Evolutionary conservation across 2,113 vertebrate species (phyloP).

Genomic region (Pelecanoides urinatrix): DNA sequence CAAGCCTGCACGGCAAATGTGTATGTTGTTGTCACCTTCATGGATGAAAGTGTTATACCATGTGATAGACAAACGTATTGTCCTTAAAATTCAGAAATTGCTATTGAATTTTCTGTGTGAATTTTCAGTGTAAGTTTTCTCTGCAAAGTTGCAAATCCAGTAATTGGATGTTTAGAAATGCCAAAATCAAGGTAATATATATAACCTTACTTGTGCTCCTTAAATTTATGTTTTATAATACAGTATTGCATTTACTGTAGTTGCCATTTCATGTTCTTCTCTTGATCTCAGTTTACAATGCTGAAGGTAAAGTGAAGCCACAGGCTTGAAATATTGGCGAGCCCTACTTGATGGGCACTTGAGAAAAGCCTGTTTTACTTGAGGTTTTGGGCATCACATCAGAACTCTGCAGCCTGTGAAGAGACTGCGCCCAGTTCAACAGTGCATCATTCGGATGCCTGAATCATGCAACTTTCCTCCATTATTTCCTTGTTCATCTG

Average conservation of each 20-base stretch:
- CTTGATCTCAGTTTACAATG: not conserved
- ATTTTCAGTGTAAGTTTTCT: not conserved
- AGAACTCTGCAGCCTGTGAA: not conserved
- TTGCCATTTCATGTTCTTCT: not conserved
- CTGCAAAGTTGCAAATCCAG: not conserved
- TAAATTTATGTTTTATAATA: not conserved
- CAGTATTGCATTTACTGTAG: not conserved
- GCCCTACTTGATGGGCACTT: not conserved
- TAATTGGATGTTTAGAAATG: not conserved
- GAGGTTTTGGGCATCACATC: not conserved
- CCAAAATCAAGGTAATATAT: not conserved
- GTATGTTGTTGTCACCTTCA: not conserved
- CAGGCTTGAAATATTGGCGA: not conserved
- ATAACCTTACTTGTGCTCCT: not conserved
- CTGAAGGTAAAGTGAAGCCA: not conserved
- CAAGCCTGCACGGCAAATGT: not conserved
- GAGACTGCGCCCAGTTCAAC: not conserved
- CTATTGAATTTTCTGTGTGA: not conserved
- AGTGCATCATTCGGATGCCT: not conserved
- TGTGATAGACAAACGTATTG: fast-evolving
- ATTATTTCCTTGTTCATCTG: not conserved
- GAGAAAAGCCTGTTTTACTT: not conserved
- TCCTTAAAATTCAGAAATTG: not conserved
- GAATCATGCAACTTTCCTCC: not conserved
- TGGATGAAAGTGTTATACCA: not conserved